These are phyloP conservation scores for Hemichromis elongatus DNA, from an alignment of 2,113 vertebrate species.

Conservation along the genomic window DNA sequence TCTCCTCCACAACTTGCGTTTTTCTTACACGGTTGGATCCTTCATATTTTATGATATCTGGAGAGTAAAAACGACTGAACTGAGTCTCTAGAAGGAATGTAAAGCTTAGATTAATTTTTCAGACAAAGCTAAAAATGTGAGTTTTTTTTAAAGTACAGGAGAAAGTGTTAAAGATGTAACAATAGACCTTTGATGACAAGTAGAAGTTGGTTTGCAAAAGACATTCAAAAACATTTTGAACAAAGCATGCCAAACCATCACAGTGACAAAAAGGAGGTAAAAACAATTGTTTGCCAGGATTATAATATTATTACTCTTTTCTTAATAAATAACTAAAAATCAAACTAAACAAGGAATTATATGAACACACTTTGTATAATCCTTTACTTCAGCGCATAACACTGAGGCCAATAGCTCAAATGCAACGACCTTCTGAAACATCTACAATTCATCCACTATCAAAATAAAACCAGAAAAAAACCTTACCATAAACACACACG, in stretches of 20 bases:
- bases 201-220: background rate
- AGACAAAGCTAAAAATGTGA: background rate
- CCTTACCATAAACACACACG: background rate
- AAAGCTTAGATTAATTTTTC: background rate
- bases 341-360: background rate
- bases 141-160: background rate
- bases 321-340: background rate
- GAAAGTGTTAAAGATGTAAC: background rate
- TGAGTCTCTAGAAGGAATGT: background rate
- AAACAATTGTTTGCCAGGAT: background rate
- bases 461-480: constrained; percentile 10
- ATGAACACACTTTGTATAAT: background rate
- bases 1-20: background rate
- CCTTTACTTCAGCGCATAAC: background rate
- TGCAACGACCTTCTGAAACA: constrained; percentile 37
- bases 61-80: background rate
- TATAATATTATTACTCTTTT: background rate
- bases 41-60: background rate
- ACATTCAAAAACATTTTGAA: background rate
- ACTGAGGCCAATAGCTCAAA: constrained; percentile 22
- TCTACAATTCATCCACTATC: constrained; percentile 29
- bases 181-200: background rate
- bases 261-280: background rate
- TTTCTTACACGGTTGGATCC: background rate
- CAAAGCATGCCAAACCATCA: background rate